Evolutionary conservation across 2,888 invertebrate genomes (phyloP), one percentile per base, ranked within the genome.

Genomic region (Germaria angustata): DNA sequence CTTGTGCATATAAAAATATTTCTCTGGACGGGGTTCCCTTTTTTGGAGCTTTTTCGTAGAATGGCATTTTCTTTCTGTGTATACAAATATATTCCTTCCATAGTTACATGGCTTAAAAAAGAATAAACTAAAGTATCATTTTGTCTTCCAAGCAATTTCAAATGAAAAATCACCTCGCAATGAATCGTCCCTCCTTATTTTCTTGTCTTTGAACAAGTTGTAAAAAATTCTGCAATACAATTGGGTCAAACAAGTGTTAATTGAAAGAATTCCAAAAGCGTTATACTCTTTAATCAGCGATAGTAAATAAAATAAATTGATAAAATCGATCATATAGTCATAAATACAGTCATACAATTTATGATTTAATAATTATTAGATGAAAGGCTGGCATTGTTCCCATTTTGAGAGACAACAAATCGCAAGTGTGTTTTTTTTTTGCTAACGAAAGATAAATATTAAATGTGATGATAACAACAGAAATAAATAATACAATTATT

Each of bases 321-420:
- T 71, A 46, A 63, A 17, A 28, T 46, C 34, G 2, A 63, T 36
- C 32, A 24, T n/a, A 15, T 44, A 36, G 24, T 24, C 11, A 17
- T 44, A 28, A 44, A 11, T 28, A 15, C 22, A 32, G 9, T 69
- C 17, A 53, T 68, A 28, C 13, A 41, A 53, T 22, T 32, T 49
- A 46, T 39, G 3, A 41, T 24, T 72, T 44, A 2, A 28, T 3
- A 28, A 28, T 3, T 28, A 28, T 11, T 24, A 51, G 34, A 72
- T 66, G 72, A 80, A 80, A 68, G 44, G 28, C 49, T 28, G 71
- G 32, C 41, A 66, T 79, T 80, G 75, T 75, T 63, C 69, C 61
- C 17, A 5, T 57, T 57, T 59, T 7, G 0, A 22, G 5, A 15
- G 15, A 20, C n/a, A n/a, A 61, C 2, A 32, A 53, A 68, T 9